A percentile compares a stretch with the other conserved stretches of the same genome.
phyloP scores from a whole-genome alignment of 2,888 invertebrate species.

The Acanthoscelides obtectus region DNA sequence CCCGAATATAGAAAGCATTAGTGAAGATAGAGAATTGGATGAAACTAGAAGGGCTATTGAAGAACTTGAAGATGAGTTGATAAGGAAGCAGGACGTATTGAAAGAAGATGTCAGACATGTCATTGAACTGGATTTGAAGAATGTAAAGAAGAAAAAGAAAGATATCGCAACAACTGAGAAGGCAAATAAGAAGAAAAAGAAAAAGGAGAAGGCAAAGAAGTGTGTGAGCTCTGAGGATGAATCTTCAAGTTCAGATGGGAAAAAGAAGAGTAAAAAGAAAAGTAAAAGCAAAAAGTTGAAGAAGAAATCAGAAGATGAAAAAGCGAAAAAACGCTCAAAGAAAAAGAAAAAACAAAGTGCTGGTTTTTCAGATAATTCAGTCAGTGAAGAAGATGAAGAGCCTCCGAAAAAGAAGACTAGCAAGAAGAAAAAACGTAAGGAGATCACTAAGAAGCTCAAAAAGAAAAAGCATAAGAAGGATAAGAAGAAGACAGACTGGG shows the following conservation, averaged over 20 bases:
- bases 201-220: constrained; percentile 10
- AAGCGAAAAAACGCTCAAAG: constrained; percentile 10
- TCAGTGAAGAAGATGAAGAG: constrained; percentile 6
- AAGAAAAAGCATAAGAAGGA: constrained; percentile 9
- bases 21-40: constrained; percentile 7
- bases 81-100: constrained; percentile 4
- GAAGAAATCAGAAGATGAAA: constrained; percentile 9
- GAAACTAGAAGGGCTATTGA: constrained; percentile 13
- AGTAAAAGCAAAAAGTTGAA: not conserved
- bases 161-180: not conserved
- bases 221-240: constrained; percentile 8
- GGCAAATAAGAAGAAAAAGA: constrained; percentile 14
- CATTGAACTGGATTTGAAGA: not conserved
- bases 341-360: constrained; percentile 12
- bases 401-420: constrained; percentile 6
- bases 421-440: constrained; percentile 6
- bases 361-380: constrained; percentile 5
- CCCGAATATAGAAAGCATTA: constrained; percentile 2
- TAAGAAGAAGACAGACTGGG: constrained; percentile 1
- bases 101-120: not conserved
- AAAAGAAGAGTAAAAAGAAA: constrained; percentile 9
- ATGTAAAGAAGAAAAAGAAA: constrained; percentile 7
- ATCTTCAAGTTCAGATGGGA: constrained; percentile 4
- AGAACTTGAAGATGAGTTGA: constrained; percentile 12
- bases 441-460: constrained; percentile 12